Base-by-base conservation (phyloP, 1,140 invertebrate species). In the Acyrthosiphon pisum region DNA sequence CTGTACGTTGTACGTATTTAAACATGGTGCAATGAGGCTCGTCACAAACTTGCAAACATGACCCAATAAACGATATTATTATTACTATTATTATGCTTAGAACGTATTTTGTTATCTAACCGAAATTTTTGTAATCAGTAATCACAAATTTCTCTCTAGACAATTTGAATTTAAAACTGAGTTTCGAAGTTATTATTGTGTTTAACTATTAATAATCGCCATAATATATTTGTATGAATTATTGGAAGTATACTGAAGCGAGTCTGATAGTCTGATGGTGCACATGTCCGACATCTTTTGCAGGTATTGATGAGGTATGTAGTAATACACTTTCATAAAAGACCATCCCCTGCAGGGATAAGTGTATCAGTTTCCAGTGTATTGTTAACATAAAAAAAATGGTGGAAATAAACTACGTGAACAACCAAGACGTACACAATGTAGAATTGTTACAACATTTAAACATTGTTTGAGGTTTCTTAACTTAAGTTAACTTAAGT, bases 301-400 rank as follows among this genome's bases (percentile, higher is more conserved):
- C 48, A 84, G 48, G 91, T 91, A 91, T 22, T 53, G 50, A 53
- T 53, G 50, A 53, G 50, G 53, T 76, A 91, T 44, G 50, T 20
- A 68, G 18, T 86, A 56, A 41, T 56, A 86, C 56, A 53, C 81
- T 30, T 53, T 37, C 30, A 86, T 56, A 41, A 50, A 93, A 53
- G 48, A 84, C 23, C 30, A 93, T 86, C 91, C 91, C 91, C 81
- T 93, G 91, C 91, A 93, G 91, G 81, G 91, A 84, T 93, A 56
- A 84, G 37, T 53, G 26, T 93, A 93, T 84, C 35, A 53, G 37
- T 37, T 14, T 91, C 6, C 9, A 35, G 6, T 48, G 44, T 76
- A 48, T 84, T 92, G 81, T 93, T n/a, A 44, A 93, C 48, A 9
- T 93, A 22, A 26, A 90, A 90, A 90, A 68, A 20, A 44, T 60